phyloP scores from a whole-genome alignment of 2,113 vertebrate genomes.

The Piliocolobus tephrosceles region DNA sequence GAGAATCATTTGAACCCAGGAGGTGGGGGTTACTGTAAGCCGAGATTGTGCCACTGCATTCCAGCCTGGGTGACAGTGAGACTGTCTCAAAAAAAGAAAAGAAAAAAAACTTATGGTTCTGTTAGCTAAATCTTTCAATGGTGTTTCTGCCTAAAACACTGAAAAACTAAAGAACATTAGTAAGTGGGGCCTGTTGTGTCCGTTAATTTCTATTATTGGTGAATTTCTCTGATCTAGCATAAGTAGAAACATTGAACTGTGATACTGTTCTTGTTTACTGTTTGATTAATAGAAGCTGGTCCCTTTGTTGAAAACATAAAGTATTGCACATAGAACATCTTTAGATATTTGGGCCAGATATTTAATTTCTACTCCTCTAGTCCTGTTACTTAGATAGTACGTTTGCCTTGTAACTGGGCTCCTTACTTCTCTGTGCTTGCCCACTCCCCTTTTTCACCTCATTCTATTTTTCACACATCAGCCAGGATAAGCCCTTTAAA shows the following conservation, averaged over 20 bases:
- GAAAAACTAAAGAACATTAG: background rate
- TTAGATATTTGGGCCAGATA: background rate
- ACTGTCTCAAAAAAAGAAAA: background rate
- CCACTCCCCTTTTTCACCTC: background rate
- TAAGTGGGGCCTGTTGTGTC: background rate
- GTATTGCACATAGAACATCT: background rate
- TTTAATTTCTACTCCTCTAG: background rate
- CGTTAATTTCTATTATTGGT: background rate
- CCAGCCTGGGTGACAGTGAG: no score
- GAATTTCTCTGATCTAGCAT: background rate
- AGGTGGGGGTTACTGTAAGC: no score
- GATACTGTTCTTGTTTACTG: background rate
- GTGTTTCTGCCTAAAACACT: background rate
- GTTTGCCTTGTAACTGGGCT: background rate
- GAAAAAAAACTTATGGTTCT: background rate
- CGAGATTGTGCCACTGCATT: no score
- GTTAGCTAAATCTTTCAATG: background rate
- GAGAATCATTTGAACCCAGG: no score
- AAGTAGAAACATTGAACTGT: background rate
- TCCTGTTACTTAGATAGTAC: background rate
- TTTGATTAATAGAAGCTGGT: background rate
- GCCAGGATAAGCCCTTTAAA: background rate
- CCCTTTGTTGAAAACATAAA: background rate
- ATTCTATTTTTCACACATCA: background rate
- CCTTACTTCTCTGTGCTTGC: background rate